Percentiles rank a stretch among this genome's conserved stretches.
phyloP scores from a whole-genome alignment of 2,888 invertebrate species.

The Drosophila quinaria region DNA sequence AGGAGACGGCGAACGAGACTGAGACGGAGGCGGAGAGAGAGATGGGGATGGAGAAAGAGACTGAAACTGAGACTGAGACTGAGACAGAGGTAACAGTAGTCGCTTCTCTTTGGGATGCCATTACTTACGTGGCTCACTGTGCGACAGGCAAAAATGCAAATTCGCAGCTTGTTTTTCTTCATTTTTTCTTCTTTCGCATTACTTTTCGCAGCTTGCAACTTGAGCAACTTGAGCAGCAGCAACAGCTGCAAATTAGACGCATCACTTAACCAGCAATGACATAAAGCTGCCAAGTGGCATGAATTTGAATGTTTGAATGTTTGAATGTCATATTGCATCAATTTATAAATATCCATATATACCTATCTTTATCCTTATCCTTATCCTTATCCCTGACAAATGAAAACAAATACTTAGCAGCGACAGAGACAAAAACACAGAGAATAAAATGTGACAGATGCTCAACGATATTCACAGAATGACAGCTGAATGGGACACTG shows the following conservation, averaged over 20 bases:
- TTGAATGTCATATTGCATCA: constrained; percentile 28
- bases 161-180: constrained; percentile 13
- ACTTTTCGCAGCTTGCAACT: neutral
- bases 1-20: neutral
- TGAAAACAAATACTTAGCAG: constrained; percentile 11
- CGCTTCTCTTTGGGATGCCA: constrained; percentile 17
- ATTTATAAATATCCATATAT: constrained; percentile 3
- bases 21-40: neutral
- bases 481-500: neutral
- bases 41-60: neutral
- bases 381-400: constrained; percentile 1
- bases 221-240: constrained; percentile 12
- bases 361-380: too few species aligned
- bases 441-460: constrained; percentile 1
- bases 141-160: constrained; percentile 51
- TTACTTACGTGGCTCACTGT: constrained; percentile 17
- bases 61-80: neutral
- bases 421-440: too few species aligned
- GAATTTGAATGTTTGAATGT: constrained; percentile 15
- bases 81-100: constrained; percentile 3
- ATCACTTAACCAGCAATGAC: constrained; percentile 81
- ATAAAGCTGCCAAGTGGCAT: constrained; percentile 76
- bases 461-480: neutral
- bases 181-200: neutral
- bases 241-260: constrained; percentile 81